These are phyloP conservation scores for Zophobas atratus DNA, from an alignment of 1,140 invertebrate species.

Conservation along the genomic window DNA sequence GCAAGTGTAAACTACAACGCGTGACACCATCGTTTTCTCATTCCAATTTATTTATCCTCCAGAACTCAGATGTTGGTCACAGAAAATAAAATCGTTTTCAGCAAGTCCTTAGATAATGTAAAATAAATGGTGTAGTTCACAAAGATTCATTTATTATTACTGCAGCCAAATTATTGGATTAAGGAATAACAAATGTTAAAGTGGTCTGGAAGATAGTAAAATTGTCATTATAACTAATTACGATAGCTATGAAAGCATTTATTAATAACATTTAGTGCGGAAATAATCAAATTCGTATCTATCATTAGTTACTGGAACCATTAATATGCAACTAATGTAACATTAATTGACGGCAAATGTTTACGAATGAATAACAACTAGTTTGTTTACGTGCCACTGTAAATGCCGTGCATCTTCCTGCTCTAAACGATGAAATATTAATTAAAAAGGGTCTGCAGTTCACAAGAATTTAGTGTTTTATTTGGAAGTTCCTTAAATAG, in stretches of 20 bases:
- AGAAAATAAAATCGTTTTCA: slow-evolving; percentile 31
- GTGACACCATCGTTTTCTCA: background rate
- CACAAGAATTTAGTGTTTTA: background rate
- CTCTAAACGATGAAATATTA: too few relatives aligned
- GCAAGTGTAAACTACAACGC: background rate
- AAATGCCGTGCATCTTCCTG: background rate
- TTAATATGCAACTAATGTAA: slow-evolving; percentile 36
- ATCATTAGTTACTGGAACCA: slow-evolving; percentile 18
- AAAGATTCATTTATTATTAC: slow-evolving; percentile 4
- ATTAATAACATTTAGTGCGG: too few relatives aligned
- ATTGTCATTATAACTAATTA: too few relatives aligned
- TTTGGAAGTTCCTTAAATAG: background rate
- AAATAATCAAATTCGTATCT: slow-evolving; percentile 27
- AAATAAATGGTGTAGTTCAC: background rate
- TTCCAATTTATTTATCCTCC: slow-evolving; percentile 22
- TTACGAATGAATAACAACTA: slow-evolving; percentile 16
- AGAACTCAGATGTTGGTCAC: slow-evolving; percentile 4
- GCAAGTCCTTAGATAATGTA: slow-evolving; percentile 5
- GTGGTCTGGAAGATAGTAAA: too few relatives aligned
- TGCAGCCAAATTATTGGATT: background rate
- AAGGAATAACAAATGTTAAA: too few relatives aligned
- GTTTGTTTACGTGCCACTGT: slow-evolving; percentile 1
- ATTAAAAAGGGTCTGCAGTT: too few relatives aligned
- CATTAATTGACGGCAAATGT: slow-evolving; percentile 20
- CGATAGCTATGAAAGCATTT: too few relatives aligned